Conservation (phyloP, 2,797 vertebrate genomes). For the Brachyrhaphis roseni region DNA sequence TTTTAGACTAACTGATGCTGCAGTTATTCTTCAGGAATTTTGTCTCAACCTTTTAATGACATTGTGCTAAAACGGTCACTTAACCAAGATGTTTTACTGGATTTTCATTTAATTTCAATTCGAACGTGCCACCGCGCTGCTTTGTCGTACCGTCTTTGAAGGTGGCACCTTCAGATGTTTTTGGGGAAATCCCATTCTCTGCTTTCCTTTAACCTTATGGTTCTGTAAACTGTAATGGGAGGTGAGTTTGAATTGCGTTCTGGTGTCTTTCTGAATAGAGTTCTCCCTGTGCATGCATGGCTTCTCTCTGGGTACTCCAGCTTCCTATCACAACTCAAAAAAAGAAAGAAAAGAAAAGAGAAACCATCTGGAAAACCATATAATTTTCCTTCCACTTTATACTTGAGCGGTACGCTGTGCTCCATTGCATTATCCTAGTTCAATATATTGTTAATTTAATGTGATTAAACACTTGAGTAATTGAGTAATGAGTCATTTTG, state of each 20-base stretch:
- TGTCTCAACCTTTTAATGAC: background rate
- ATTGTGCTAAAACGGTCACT: background rate
- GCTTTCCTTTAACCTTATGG: background rate
- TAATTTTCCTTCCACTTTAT: background rate
- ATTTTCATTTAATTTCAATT: background rate
- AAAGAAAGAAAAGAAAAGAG: background rate
- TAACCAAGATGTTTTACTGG: background rate
- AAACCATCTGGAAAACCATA: background rate
- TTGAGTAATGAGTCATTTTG: background rate
- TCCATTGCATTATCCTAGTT: too few species aligned
- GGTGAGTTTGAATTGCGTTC: background rate
- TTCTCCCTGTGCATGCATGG: background rate
- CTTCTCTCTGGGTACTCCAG: background rate
- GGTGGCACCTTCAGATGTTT: background rate
- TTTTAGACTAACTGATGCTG: constrained; percentile 53
- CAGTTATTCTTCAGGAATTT: constrained; percentile 10
- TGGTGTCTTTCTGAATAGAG: background rate
- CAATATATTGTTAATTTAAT: too few species aligned
- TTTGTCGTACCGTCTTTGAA: background rate
- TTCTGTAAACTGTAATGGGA: background rate
- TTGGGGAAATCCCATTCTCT: background rate
- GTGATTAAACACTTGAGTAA: too few species aligned
- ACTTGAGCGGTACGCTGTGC: background rate
- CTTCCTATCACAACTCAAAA: background rate
- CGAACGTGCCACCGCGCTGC: background rate